Percentiles rank a stretch among this genome's conserved stretches.
Evolutionary conservation across 2,113 vertebrate genomes (phyloP).

Genomic region (Dromaius novaehollandiae): DNA sequence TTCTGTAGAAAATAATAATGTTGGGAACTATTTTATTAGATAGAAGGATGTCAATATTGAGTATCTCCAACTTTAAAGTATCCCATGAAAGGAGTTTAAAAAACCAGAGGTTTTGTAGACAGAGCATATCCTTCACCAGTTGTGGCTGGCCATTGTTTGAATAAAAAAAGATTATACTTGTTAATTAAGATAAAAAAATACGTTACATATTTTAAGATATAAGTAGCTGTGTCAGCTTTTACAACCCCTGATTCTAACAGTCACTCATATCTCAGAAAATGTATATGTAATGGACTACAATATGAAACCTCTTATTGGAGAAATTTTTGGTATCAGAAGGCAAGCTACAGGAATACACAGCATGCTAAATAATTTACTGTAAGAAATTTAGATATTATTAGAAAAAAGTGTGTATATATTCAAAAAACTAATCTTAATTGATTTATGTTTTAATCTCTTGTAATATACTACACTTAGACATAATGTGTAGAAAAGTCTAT

Average conservation of each 20-base stretch:
- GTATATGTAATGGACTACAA: neutral
- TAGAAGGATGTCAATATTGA: neutral
- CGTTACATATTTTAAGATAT: neutral
- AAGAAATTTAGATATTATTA: neutral
- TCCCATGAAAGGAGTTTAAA: neutral
- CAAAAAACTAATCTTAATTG: neutral
- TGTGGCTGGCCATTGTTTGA: neutral
- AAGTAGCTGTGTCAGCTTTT: neutral
- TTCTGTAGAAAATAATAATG: neutral
- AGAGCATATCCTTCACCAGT: neutral
- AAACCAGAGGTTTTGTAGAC: neutral
- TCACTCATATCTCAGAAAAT: neutral
- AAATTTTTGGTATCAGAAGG: neutral
- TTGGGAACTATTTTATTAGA: neutral
- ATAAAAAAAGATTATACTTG: neutral
- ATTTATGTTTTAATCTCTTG: neutral
- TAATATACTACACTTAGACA: neutral
- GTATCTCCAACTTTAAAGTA: neutral
- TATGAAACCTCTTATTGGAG: neutral
- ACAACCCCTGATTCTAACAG: neutral
- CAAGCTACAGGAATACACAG: neutral
- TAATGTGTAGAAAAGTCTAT: neutral
- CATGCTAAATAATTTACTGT: neutral
- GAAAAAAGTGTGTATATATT: neutral
- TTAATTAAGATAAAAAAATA: neutral